A percentile compares a stretch with the other conserved stretches of the same genome.
Conservation (phyloP, 2,888 invertebrate species). For the Linyphia triangularis region DNA sequence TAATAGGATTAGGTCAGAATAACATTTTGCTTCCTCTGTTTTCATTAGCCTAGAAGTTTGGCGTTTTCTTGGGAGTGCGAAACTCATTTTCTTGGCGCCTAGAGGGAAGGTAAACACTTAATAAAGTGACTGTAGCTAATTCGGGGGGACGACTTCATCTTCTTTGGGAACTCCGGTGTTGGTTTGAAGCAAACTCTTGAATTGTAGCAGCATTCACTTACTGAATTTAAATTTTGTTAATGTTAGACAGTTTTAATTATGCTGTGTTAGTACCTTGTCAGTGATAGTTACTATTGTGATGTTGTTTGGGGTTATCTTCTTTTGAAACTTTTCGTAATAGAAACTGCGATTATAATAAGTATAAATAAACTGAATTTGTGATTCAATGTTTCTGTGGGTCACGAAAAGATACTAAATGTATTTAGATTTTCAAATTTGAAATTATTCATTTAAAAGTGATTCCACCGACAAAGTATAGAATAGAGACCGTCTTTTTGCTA, state of each 20-base stretch:
- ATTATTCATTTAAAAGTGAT: too few relatives aligned
- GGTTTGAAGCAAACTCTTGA: neutral
- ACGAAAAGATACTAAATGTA: too few relatives aligned
- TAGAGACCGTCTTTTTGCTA: too few relatives aligned
- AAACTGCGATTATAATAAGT: too few relatives aligned
- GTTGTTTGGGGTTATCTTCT: too few relatives aligned
- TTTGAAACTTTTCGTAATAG: too few relatives aligned
- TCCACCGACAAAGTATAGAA: too few relatives aligned
- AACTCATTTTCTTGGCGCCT: neutral
- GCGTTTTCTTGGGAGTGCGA: neutral
- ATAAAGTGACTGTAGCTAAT: conserved; percentile 17
- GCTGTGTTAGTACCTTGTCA: neutral
- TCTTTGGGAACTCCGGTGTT: neutral
- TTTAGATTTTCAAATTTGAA: too few relatives aligned
- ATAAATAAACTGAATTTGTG: too few relatives aligned
- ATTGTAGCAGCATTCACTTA: neutral
- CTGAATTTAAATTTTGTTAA: neutral
- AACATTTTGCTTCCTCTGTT: conserved; percentile 45
- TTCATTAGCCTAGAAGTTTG: conserved; percentile 27
- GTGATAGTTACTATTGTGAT: too few relatives aligned
- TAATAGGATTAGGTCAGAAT: conserved; percentile 47
- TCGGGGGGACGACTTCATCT: neutral
- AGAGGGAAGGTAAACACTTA: conserved; percentile 15
- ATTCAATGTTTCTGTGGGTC: too few relatives aligned
- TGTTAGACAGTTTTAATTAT: neutral